A percentile compares a stretch with the other conserved stretches of the same genome.
phyloP scores from a whole-genome alignment of 2,113 vertebrate species.

The Triplophysa dalaica region DNA sequence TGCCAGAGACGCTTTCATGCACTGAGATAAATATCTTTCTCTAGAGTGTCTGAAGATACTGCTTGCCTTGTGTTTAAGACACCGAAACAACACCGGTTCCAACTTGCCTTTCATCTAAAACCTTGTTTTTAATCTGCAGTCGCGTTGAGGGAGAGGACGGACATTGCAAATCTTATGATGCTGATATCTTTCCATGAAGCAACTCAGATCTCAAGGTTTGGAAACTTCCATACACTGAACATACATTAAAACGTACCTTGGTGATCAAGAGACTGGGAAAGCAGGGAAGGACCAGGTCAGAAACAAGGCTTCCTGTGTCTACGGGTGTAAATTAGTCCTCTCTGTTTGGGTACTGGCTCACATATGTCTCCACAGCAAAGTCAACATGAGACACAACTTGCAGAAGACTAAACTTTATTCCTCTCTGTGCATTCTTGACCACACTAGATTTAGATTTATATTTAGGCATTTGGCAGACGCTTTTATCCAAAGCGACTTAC shows the following conservation, averaged over 20 bases:
- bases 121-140: slow-evolving; percentile 46
- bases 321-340: slow-evolving; percentile 16
- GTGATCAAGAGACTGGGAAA: slow-evolving; percentile 24
- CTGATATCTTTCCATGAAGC: slow-evolving; percentile 26
- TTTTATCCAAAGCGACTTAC: too few relatives aligned
- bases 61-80: slow-evolving; percentile 51
- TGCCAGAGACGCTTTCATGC: slow-evolving; percentile 53
- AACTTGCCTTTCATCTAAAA: slow-evolving; percentile 66
- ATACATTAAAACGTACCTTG: slow-evolving; percentile 50
- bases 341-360: slow-evolving; percentile 25
- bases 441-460: too few relatives aligned
- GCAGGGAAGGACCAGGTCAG: slow-evolving; percentile 5
- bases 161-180: slow-evolving; percentile 3
- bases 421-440: background rate
- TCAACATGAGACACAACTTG: background rate
- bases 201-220: slow-evolving; percentile 9
- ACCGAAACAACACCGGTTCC: slow-evolving; percentile 55
- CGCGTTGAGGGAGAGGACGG: slow-evolving; percentile 40
- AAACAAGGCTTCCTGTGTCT: slow-evolving; percentile 34
- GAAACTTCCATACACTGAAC: slow-evolving; percentile 37
- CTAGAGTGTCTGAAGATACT: slow-evolving; percentile 34
- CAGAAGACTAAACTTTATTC: background rate
- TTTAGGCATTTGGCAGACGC: too few relatives aligned
- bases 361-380: slow-evolving; percentile 3
- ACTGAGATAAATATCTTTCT: slow-evolving; percentile 49